Base-by-base conservation (phyloP, 1,140 invertebrate species). In the Drosophila ercepeae region DNA sequence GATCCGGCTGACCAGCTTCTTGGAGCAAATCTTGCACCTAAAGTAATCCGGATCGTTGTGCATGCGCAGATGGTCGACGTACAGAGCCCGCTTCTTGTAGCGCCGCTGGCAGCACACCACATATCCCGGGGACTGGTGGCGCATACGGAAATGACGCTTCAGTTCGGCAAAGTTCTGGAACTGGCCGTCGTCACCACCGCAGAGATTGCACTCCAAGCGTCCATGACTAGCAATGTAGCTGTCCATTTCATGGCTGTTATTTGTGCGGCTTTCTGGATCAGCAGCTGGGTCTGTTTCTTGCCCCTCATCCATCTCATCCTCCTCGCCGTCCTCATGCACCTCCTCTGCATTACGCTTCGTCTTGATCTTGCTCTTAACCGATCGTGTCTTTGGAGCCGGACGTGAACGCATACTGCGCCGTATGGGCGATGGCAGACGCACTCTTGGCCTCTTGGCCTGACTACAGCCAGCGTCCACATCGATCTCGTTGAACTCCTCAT, bases 21-120 rank as follows among this genome's bases (percentile, higher is more conserved):
- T 77, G 8, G 46, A 36, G 42, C 57, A 77, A 4, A 41, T 75
- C 23, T 77, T 77, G 53, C 65, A 77, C 29, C 55, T 70, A 29
- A 81, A 81, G 41, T 77, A 65, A 4, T 77, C 49, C 14, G 78
- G 77, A 68, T 83, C 55, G 48, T 75, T 59, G 49, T 83, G 78
- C 64, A 74, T 54, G 27, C 61, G 69, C 29, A 83, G 69, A 34
- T 83, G 78, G 45, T 83, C 74, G 7, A 81, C 78, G 13, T 79
- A 75, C 1, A 76, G 69, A n/a, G 64, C 67, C 0, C 78, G 64
- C 16, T 77, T 75, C 23, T 61, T 70, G 44, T 75, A 83, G 49
- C 78, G 78, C 13, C 71, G 44, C 18, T 81, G 55, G 14, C 78
- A 83, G 34, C 78, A 83, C 18, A 67, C 44, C 14, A 75, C 74